Conservation (phyloP, 2,888 invertebrate species). For the Andrena praecox region DNA sequence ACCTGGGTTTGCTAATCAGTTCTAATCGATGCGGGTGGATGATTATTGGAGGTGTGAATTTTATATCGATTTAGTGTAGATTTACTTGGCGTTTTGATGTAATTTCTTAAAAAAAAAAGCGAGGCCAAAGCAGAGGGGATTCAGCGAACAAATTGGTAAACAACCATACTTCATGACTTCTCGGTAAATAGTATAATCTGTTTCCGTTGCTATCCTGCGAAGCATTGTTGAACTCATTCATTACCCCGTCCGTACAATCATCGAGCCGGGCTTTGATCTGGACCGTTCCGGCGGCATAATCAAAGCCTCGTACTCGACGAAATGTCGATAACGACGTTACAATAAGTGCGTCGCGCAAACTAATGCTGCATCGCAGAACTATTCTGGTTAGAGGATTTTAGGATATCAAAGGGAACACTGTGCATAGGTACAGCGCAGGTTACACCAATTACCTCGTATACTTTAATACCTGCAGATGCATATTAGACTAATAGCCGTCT, state of each 20-base stretch:
- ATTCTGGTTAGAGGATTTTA: constrained; percentile 3
- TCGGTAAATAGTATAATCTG: too few species aligned
- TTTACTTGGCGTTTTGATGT: too few species aligned
- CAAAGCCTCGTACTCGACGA: constrained; percentile 7
- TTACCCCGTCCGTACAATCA: background rate
- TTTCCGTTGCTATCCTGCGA: background rate
- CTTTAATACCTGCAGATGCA: constrained; percentile 46
- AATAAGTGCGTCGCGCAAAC: constrained; percentile 29
- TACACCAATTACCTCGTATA: constrained; percentile 49
- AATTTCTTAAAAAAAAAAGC: too few species aligned
- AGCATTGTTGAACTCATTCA: background rate
- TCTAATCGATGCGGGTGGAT: too few species aligned
- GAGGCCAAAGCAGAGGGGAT: too few species aligned
- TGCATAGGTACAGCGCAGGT: constrained; percentile 11
- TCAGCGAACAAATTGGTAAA: background rate
- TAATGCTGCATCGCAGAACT: background rate
- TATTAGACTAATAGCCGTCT: constrained; percentile 48
- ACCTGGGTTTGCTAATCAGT: too few species aligned
- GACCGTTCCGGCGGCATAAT: constrained; percentile 31
- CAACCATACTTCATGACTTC: background rate
- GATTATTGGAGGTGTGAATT: too few species aligned
- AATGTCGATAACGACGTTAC: constrained; percentile 22
- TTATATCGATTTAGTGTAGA: too few species aligned
- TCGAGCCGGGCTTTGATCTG: constrained; percentile 8
- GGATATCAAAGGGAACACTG: constrained; percentile 32